Evolutionary conservation across 2,797 vertebrate genomes (phyloP).

Genomic region (Dromococcyx pavoninus): DNA sequence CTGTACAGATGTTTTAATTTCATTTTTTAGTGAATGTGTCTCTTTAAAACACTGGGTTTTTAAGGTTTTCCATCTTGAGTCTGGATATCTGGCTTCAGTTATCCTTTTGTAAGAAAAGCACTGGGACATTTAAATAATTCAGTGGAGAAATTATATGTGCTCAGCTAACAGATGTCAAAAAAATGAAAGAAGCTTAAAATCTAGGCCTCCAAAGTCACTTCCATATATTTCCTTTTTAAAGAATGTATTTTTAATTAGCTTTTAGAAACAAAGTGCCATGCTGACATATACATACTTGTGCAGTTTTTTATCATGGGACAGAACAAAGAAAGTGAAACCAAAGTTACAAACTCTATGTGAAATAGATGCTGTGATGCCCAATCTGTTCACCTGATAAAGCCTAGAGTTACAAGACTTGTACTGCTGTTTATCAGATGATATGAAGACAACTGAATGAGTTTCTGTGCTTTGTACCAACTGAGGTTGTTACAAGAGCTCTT

Average conservation of each 20-base stretch:
- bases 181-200: conserved; percentile 34
- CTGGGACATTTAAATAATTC: conserved; percentile 56
- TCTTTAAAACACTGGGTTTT: not conserved
- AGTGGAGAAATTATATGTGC: not conserved
- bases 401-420: not conserved
- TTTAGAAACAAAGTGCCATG: conserved; percentile 28
- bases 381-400: not conserved
- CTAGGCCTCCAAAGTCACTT: conserved; percentile 33
- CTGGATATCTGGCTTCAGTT: conserved; percentile 18
- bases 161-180: conserved; percentile 50
- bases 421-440: not conserved
- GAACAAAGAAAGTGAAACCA: conserved; percentile 31
- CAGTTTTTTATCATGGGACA: conserved; percentile 5
- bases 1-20: not conserved
- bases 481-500: not conserved
- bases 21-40: not conserved
- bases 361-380: not conserved
- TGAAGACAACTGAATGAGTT: not conserved
- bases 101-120: conserved; percentile 31
- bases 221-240: conserved; percentile 20
- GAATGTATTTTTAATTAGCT: conserved; percentile 63
- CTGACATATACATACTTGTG: not conserved
- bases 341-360: not conserved
- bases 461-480: not conserved
- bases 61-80: not conserved